Evolutionary conservation across 1,140 invertebrate genomes (phyloP).

Genomic region (Drosophila biarmipes): DNA sequence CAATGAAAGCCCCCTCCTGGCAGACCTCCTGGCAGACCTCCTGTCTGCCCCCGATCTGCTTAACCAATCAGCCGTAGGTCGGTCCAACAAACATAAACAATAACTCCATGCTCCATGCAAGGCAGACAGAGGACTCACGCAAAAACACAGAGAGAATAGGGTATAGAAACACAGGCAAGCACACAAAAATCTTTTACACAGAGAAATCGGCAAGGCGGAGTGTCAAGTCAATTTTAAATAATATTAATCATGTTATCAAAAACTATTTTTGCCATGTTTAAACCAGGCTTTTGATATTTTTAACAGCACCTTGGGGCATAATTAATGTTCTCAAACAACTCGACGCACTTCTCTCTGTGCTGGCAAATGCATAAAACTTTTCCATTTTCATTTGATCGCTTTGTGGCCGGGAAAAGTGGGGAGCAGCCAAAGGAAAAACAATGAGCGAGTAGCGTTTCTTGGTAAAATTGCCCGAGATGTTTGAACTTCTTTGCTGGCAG

Average conservation of each 20-base stretch:
- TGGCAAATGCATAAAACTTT: constrained; percentile 61
- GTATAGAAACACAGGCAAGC: constrained; percentile 32
- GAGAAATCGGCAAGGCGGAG: neutral
- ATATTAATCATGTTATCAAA: neutral
- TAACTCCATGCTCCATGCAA: constrained; percentile 73
- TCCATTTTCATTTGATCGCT: constrained; percentile 59
- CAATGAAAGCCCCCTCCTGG: constrained; percentile 7
- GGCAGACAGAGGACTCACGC: constrained; percentile 34
- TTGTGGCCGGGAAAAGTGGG: constrained; percentile 47
- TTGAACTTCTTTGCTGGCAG: constrained; percentile 56
- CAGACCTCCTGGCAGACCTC: neutral
- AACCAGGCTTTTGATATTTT: constrained; percentile 6
- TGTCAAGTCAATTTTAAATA: neutral
- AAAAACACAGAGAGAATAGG: constrained; percentile 18
- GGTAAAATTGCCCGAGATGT: constrained; percentile 57
- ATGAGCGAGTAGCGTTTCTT: constrained; percentile 47
- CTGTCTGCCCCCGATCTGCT: constrained; percentile 23
- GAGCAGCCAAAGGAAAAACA: constrained; percentile 23
- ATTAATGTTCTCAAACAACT: neutral
- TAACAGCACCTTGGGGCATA: neutral
- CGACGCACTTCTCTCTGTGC: constrained; percentile 11
- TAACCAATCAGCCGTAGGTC: constrained; percentile 31
- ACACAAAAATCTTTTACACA: constrained; percentile 2
- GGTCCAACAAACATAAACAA: constrained; percentile 23
- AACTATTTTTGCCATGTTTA: neutral